Evolutionary conservation across 2,888 invertebrate genomes (phyloP), one percentile per base, ranked within the genome.

Genomic region (Unio delphinus): DNA sequence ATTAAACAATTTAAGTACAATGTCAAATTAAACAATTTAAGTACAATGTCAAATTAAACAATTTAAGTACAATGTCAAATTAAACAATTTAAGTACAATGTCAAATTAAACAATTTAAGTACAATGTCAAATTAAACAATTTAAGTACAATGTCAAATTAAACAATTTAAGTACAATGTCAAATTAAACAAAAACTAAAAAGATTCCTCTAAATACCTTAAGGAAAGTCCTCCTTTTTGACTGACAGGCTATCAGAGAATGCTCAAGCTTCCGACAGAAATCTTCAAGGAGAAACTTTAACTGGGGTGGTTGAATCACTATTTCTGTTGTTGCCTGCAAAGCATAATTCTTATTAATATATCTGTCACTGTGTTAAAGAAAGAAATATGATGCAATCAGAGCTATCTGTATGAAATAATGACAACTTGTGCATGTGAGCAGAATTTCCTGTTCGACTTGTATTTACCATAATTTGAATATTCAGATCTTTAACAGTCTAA

Each of bases 231-330:
- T 80, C 65, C 83, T 70, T 67, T 84, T 86, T 11, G 81, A 74
- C 7, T 88, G 77, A 11, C 86, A 81, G 6, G 86, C 80, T 26
- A 86, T 76, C 17, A 91, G 83, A 20, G 83, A 79, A 74, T 90
- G 89, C 55, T 91, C 90, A 58, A 94, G 80, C 89, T 94, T 94
- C 5, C 87, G 83, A 15, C 92, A 91, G 62, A 93, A 89, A 87
- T 94, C 94, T 63, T 92, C 91, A 65, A 94, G 83, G 55, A 92
- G 82, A 75, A 90, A 91, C 59, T 89, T 82, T 30, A 91, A 82
- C 72, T 91, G 90, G n/a, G 83, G 80, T 6, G 91, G 89, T 55
- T 90, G 81, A 26, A 89, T 75, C 64, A 80, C 72, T 8, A 88
- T 71, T 23, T 81, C 76, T 60, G 77, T 81, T 18, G 77, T 76